Conservation (phyloP, 2,888 invertebrate species). For the Schrankia costaestrigalis region DNA sequence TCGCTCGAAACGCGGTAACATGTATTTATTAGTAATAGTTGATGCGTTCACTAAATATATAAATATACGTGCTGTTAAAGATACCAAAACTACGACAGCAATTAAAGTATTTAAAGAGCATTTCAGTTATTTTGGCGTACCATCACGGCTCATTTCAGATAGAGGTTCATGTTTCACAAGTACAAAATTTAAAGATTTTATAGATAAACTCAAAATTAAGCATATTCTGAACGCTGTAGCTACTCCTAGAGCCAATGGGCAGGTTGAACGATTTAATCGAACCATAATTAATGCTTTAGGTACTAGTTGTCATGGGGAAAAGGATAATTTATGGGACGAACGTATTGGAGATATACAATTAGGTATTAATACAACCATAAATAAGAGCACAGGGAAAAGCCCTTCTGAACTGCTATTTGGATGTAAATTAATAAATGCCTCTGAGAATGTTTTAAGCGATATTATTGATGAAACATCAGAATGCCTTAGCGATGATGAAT, state of each 20-base stretch:
- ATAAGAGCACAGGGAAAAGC: conserved; percentile 3
- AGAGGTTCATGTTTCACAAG: conserved; percentile 7
- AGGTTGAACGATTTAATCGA: conserved; percentile 6
- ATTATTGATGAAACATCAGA: not conserved
- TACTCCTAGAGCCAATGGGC: conserved; percentile 8
- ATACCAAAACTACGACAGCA: conserved; percentile 4
- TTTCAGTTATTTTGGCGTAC: conserved; percentile 4
- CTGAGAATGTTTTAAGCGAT: conserved; percentile 1
- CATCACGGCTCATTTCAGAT: conserved; percentile 5
- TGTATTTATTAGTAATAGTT: conserved; percentile 3
- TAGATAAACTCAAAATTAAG: not conserved
- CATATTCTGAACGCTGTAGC: conserved; percentile 10
- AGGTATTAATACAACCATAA: conserved; percentile 6
- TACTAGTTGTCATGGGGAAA: conserved; percentile 1
- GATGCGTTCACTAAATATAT: conserved; percentile 9
- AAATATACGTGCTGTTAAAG: conserved; percentile 3
- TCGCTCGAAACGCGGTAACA: too few species aligned
- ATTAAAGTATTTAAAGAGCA: conserved; percentile 1
- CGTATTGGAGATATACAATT: conserved; percentile 2
- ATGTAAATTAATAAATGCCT: not conserved
- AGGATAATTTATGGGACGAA: conserved; percentile 6
- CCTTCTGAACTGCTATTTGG: conserved; percentile 7
- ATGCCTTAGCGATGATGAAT: too few species aligned
- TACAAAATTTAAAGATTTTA: conserved; percentile 4
- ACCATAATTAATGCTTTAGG: conserved; percentile 3